Evolutionary conservation across 2,888 invertebrate genomes (phyloP), one percentile per base, ranked within the genome.

Genomic region (Phania funesta): DNA sequence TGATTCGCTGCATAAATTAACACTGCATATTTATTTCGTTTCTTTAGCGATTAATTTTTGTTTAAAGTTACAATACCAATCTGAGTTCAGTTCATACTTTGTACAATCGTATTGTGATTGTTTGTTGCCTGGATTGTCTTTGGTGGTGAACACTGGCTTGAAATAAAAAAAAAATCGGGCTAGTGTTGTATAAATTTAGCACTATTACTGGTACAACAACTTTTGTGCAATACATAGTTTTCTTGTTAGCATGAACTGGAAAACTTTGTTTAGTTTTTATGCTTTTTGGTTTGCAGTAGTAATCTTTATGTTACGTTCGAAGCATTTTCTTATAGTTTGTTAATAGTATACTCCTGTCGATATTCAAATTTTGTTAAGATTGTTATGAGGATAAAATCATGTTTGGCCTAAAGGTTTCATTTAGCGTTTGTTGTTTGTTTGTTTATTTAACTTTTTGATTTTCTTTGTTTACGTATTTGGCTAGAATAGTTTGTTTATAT

Each of bases 1-100:
- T 80, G 80, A 83, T 83, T 80, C 83, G 79, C 64, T 83, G 83
- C 83, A 83, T 83, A 83, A 71, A 76, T 83, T 83, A 83, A 83
- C 83, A 68, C 83, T 76, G 80, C 67, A 83, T 76, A 76, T 83
- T 80, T 58, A 52, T 58, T 38, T 54, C 35, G 62, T 77, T 73
- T 65, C 58, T 73, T 58, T 73, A 38, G 65, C 73, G 65, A 35
- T 73, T 73, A 65, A 73, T 67, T 64, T 74, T 26, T 65, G 80
- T 44, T 75, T 65, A 44, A 71, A 67, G 54, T 79, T 79, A 54
- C 79, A 79, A 67, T 67, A 54, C 50, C 32, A 60, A 26, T 26
- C 26, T 24, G 38, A 16, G 32, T 48, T 26, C 38, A 76, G 35
- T 38, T 44, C 38, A 35, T 26, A 26, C 22, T 16, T n/a, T 38